phyloP scores from a whole-genome alignment of 2,797 vertebrate genomes.

The Sebastes miniatus region DNA sequence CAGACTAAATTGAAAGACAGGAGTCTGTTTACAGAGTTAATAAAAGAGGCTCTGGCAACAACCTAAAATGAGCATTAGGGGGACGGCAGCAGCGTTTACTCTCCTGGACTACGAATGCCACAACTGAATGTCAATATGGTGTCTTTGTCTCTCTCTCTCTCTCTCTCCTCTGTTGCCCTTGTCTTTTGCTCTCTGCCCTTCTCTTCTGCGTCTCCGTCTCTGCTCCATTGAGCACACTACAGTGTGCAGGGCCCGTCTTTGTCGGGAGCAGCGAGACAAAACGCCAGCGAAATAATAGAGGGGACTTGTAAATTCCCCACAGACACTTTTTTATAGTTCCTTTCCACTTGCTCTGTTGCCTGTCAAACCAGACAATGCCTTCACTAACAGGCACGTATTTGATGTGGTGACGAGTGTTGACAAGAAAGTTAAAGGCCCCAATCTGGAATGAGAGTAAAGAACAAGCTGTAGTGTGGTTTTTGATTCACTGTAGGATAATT shows the following conservation, averaged over 20 bases:
- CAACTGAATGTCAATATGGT: slow-evolving; percentile 44
- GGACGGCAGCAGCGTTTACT: slow-evolving; percentile 41
- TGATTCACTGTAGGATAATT: neutral
- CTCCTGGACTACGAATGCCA: slow-evolving; percentile 36
- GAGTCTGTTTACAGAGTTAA: slow-evolving; percentile 64
- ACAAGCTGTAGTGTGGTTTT: neutral
- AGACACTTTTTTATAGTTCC: slow-evolving; percentile 61
- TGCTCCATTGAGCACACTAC: slow-evolving; percentile 51
- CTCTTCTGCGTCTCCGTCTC: slow-evolving; percentile 22
- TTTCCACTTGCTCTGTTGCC: slow-evolving; percentile 60
- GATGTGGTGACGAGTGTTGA: slow-evolving; percentile 33
- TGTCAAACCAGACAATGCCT: slow-evolving; percentile 61
- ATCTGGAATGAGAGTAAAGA: neutral
- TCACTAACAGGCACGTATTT: slow-evolving; percentile 37
- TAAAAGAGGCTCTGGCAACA: slow-evolving; percentile 51
- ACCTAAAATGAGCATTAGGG: slow-evolving; percentile 50
- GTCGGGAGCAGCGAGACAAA: slow-evolving; percentile 56
- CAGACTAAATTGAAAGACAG: slow-evolving; percentile 26
- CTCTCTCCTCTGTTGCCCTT: slow-evolving; percentile 23
- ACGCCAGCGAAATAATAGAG: slow-evolving; percentile 52
- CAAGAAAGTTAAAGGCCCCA: slow-evolving; percentile 28
- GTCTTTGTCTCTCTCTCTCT: slow-evolving; percentile 17
- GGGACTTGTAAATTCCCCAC: slow-evolving; percentile 66
- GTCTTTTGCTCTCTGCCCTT: slow-evolving; percentile 43
- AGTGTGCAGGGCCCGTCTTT: slow-evolving; percentile 45